Percentiles rank a stretch among this genome's conserved stretches.
These are phyloP conservation scores for Orientallactaga sibirica DNA, from an alignment of 2,797 vertebrate genomes.

Conservation along the genomic window DNA sequence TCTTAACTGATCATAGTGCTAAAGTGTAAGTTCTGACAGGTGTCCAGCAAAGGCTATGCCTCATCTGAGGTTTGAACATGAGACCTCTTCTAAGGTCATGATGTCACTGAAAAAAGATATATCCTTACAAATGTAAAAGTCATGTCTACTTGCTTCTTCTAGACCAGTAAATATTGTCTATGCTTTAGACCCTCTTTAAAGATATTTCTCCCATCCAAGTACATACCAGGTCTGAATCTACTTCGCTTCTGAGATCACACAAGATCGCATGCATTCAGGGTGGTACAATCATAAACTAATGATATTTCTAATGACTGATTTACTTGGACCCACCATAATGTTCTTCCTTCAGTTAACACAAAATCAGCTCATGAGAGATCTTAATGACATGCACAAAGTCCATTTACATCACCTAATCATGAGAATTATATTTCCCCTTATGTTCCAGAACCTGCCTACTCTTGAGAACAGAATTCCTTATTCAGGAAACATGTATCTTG, in stretches of 20 bases:
- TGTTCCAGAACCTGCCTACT: neutral
- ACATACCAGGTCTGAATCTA: too few relatives aligned
- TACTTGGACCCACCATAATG: neutral
- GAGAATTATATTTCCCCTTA: neutral
- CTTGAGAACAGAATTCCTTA: neutral
- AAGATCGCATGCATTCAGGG: too few relatives aligned
- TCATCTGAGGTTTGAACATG: neutral
- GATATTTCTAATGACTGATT: neutral
- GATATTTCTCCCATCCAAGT: neutral
- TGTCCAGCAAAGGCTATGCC: neutral
- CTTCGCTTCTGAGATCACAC: too few relatives aligned
- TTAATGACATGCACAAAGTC: neutral
- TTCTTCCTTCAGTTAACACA: neutral
- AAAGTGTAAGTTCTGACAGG: neutral
- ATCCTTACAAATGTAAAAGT: neutral
- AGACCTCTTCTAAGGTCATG: neutral
- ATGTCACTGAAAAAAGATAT: neutral
- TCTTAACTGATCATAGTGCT: neutral
- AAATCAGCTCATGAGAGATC: neutral
- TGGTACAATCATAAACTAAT: neutral
- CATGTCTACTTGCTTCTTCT: neutral
- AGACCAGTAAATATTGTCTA: neutral
- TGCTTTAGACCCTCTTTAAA: neutral
- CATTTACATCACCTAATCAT: neutral
- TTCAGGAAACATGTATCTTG: fast-evolving